Base-by-base conservation (phyloP, 53 echinoderm and acorn worm genomes). In the Echinometra lucunter region DNA sequence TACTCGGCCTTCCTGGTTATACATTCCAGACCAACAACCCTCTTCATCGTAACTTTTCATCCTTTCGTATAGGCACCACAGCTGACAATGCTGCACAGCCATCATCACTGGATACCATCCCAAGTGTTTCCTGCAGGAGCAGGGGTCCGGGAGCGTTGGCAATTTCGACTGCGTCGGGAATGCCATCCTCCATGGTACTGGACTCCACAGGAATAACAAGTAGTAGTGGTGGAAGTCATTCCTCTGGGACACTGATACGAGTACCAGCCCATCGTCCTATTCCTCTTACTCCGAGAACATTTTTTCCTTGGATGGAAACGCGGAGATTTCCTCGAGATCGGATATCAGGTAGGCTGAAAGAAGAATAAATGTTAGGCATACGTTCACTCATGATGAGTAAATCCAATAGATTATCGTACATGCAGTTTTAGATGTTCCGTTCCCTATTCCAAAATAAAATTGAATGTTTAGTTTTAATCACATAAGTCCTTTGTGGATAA, bases 271-370 rank as follows among this genome's bases (percentile, higher is more conserved):
- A 92, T 78, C 93, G 93, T 30, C 93, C 93, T 1, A 74, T 92
- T 25, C 93, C 81, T 19, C 57, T 80, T 3, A 74, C 32, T 9
- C 45, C 78, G 1, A 49, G 75, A 35, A 53, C 74, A 74, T 47
- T 55, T 74, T 92, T 92, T 49, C 93, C 93, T 25, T 92, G 93
- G 93, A 92, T 92, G 93, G 93, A 92, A 57, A 78, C 93, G 7
- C 53, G 93, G 56, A n/a, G 93, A 92, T 92, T 92, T 34, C 60
- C 93, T 18, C 93, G 93, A 17, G 93, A 92, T 44, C 35, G 93
- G 27, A 30, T 92, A 18, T 47, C 93, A 92, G 93, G 93, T 92
- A 78, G 8, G 93, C 53, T 19, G 37, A 25, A 23, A 28, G 72
- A 10, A 47, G 1, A 47, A 11, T 85, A 30, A 75, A 75, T 38